phyloP scores from a whole-genome alignment of 1,140 invertebrate genomes.

The Psix sp. region DNA sequence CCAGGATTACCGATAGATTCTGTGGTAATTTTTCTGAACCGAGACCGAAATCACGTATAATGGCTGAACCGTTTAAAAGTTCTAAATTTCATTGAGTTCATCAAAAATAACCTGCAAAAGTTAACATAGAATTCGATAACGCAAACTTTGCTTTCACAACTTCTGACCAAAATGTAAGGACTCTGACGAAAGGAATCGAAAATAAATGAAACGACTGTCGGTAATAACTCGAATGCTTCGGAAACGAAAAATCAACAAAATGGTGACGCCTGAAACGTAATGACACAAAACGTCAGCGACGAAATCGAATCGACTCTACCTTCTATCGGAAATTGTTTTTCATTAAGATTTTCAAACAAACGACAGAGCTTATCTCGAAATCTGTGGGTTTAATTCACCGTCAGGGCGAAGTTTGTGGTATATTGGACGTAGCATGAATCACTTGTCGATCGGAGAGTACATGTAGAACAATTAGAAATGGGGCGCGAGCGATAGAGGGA shows the following conservation, averaged over 20 bases:
- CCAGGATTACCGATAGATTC: neutral
- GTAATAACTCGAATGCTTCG: conserved; percentile 1
- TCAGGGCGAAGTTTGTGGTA: conserved; percentile 39
- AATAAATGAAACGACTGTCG: conserved; percentile 12
- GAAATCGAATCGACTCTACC: neutral
- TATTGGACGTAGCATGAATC: conserved; percentile 44
- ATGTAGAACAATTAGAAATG: conserved; percentile 48
- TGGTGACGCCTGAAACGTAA: too few species aligned
- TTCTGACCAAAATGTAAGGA: conserved; percentile 18
- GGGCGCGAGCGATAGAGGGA: conserved; percentile 10
- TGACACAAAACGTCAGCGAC: too few species aligned
- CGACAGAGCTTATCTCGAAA: conserved; percentile 5
- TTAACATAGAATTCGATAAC: conserved; percentile 41
- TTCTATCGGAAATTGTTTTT: neutral
- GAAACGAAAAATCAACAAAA: neutral
- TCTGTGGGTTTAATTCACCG: conserved; percentile 41
- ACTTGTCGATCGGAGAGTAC: conserved; percentile 35
- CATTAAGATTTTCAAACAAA: neutral
- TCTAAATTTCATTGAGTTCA: conserved; percentile 27
- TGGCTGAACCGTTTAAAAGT: conserved; percentile 10
- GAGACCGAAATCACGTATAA: conserved; percentile 25
- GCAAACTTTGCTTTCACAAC: conserved; percentile 44
- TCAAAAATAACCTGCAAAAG: conserved; percentile 43
- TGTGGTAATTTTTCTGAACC: conserved; percentile 14
- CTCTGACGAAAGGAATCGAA: conserved; percentile 27